Evolutionary conservation across 2,888 invertebrate genomes (phyloP), one percentile per base, ranked within the genome.

Genomic region (Zootermopsis nevadensis): DNA sequence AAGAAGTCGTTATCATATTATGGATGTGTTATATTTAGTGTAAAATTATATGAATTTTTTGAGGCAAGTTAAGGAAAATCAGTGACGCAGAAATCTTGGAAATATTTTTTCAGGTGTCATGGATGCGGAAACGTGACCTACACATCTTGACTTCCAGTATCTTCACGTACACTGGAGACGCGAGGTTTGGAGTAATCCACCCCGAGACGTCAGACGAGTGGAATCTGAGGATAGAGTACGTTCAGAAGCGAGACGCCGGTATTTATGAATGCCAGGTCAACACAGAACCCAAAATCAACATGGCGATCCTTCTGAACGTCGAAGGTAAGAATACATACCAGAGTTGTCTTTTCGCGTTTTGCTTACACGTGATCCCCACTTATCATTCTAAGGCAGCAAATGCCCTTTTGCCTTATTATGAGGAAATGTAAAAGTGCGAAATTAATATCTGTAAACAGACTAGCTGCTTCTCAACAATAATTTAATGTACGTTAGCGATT

Each of bases 231-330:
- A 94, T 97, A 86, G 94, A 95, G 88, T 96, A 94, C 89, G 96
- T 96, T 27, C 96, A 97, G 90, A 93, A 94, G 77, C 90, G 96
- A 35, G 96, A 97, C 89, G 96, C 94, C 2, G 96, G 96, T 12
- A 94, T 96, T 84, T 96, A 96, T 91, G 96, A 96, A 90, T 96
- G 96, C 88, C 96, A 96, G 92, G 95, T 97, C 86, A 97, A 97
- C 90, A 97, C 96, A 0, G 96, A 97, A 89, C 96, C 96, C 31
- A 97, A 96, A 90, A 95, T 96, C 89, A 96, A 96, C 90, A 93
- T 96, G 92, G 96, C 96, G 74, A 93, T 96, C 87, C 90, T 93
- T 88, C 92, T 97, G 84, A 93, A 93, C 87, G 95, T 97, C 82
- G 95, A 96, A 93, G 96, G 96, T 96, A 91, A 91, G 89, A 67